Evolutionary conservation across 1,140 invertebrate genomes (phyloP).

Genomic region (Apis laboriosa): DNA sequence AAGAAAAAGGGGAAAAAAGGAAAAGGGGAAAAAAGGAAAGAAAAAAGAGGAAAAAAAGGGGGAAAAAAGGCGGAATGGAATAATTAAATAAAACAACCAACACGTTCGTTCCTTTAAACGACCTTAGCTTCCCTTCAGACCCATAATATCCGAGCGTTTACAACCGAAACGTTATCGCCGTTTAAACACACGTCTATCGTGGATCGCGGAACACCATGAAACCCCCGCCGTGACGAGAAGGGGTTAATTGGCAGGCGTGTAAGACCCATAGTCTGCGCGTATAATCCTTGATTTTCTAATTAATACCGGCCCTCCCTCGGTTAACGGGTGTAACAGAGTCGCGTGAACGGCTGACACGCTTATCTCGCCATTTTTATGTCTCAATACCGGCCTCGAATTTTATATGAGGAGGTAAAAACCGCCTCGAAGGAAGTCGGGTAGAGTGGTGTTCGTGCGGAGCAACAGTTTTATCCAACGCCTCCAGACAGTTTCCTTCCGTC

Average conservation of each 20-base stretch:
- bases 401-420: conserved; percentile 16
- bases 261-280: not conserved
- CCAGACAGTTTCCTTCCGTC: not conserved
- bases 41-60: too few relatives aligned
- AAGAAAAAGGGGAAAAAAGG: too few relatives aligned
- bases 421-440: not conserved
- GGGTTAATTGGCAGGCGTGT: conserved; percentile 35
- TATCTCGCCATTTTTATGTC: conserved; percentile 34
- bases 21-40: too few relatives aligned
- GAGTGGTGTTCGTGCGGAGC: not conserved
- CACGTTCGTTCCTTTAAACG: not conserved
- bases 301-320: not conserved
- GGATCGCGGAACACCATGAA: not conserved
- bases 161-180: conserved; percentile 28
- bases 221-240: not conserved
- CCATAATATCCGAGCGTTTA: not conserved
- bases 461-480: not conserved
- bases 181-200: not conserved
- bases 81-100: not conserved
- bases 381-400: conserved; percentile 33
- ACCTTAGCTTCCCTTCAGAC: not conserved
- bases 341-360: not conserved
- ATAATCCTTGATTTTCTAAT: conserved; percentile 30
- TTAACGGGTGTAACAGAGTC: not conserved
- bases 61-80: not conserved